phyloP scores from a whole-genome alignment of 1,140 invertebrate species.

The Ceratina calcarata region DNA sequence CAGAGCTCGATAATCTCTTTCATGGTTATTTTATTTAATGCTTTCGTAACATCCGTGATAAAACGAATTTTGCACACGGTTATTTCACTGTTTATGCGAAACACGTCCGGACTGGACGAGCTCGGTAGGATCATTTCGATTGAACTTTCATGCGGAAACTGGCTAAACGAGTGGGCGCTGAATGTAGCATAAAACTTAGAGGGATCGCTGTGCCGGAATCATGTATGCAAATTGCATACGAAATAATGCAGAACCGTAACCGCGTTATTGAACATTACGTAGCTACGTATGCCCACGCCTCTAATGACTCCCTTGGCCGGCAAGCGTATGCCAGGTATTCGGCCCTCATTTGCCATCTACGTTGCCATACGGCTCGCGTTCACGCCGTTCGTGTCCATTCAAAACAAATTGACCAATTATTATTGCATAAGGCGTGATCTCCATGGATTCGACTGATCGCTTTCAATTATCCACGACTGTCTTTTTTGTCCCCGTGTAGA shows the following conservation, averaged over 20 bases:
- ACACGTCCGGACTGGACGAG: neutral
- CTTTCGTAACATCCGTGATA: no score
- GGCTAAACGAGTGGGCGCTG: neutral
- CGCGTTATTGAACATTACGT: conserved; percentile 37
- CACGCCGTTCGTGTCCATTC: conserved; percentile 3
- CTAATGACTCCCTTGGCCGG: conserved; percentile 37
- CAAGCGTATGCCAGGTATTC: conserved; percentile 40
- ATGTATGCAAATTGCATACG: conserved; percentile 34
- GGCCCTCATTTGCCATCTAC: conserved; percentile 42
- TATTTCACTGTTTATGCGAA: neutral
- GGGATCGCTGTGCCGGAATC: neutral
- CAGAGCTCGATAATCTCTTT: neutral
- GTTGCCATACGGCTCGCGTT: conserved; percentile 20
- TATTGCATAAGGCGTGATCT: conserved; percentile 38
- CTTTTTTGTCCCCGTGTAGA: no score
- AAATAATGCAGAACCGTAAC: conserved; percentile 36
- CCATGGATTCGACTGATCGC: conserved; percentile 1
- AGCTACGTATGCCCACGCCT: conserved; percentile 29
- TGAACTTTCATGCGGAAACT: neutral
- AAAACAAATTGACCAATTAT: conserved; percentile 52
- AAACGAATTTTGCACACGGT: neutral
- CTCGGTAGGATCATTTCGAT: neutral
- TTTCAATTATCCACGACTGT: conserved; percentile 1
- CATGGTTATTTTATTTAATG: neutral
- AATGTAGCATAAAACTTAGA: neutral